Conservation (phyloP, 2,797 vertebrate genomes). For the Arctocebus calabarensis region DNA sequence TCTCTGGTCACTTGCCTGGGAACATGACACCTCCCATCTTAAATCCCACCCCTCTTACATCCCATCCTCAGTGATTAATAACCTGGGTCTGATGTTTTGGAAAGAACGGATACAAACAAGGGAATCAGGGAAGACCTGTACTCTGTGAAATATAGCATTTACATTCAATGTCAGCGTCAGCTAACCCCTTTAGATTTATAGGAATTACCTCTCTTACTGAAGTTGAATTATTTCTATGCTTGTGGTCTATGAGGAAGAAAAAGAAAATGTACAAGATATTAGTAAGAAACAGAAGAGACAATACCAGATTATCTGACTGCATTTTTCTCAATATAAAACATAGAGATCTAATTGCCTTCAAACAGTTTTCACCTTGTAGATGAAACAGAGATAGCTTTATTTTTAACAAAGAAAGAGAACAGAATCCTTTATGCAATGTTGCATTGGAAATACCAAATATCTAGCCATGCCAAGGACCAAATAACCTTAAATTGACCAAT, state of each 20-base stretch:
- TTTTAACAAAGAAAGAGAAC: background rate
- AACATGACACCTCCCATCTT: background rate
- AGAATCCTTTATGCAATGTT: background rate
- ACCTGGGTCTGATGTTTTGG: background rate
- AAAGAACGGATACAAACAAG: background rate
- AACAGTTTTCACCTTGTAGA: background rate
- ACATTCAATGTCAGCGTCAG: background rate
- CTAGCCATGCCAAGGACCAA: background rate
- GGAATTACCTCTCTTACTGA: background rate
- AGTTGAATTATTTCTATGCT: background rate
- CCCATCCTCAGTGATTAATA: background rate
- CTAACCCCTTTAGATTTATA: background rate
- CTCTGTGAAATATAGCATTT: background rate
- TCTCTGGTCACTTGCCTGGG: background rate
- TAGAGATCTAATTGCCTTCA: background rate
- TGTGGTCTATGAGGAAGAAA: background rate
- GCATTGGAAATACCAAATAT: background rate
- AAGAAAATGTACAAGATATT: background rate
- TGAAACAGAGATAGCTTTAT: background rate
- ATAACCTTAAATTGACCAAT: background rate
- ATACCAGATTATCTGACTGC: background rate
- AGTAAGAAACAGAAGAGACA: background rate
- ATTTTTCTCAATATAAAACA: conserved; percentile 6
- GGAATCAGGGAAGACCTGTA: background rate
- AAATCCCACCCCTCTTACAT: background rate